These are phyloP conservation scores for Drosophila seguyi DNA, from an alignment of 1,140 invertebrate species.

Conservation along the genomic window DNA sequence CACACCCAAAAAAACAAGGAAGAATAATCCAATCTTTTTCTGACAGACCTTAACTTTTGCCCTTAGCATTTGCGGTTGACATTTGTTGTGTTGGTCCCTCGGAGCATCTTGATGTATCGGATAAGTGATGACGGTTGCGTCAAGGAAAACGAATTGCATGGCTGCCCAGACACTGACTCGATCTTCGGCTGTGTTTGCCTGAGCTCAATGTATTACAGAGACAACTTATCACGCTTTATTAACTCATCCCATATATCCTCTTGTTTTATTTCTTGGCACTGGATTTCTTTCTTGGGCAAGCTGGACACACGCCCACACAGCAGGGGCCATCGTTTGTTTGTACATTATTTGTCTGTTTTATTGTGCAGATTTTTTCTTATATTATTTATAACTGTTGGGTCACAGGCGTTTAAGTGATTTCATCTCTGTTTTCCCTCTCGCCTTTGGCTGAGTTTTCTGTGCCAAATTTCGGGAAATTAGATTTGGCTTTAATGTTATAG, in stretches of 20 bases:
- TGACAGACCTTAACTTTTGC: slow-evolving; percentile 17
- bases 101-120: slow-evolving; percentile 27
- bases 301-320: slow-evolving; percentile 18
- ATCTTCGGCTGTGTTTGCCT: slow-evolving; percentile 42
- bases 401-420: slow-evolving; percentile 58
- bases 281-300: slow-evolving; percentile 7
- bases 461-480: slow-evolving; percentile 1
- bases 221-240: slow-evolving; percentile 69
- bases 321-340: slow-evolving; percentile 42
- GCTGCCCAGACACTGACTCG: slow-evolving; percentile 10
- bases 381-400: slow-evolving; percentile 32
- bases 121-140: slow-evolving; percentile 55
- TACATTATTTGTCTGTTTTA: slow-evolving; percentile 37
- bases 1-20: background rate
- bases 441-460: slow-evolving; percentile 22
- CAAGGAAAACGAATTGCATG: slow-evolving; percentile 1
- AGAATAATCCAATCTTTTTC: slow-evolving; percentile 38
- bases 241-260: slow-evolving; percentile 41
- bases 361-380: slow-evolving; percentile 27
- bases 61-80: slow-evolving; percentile 23
- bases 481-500: slow-evolving; percentile 26
- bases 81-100: slow-evolving; percentile 2
- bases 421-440: background rate
- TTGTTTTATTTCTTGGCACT: slow-evolving; percentile 28
- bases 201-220: slow-evolving; percentile 57